Evolutionary conservation across 2,113 vertebrate genomes (phyloP).

Genomic region (Capreolus pygargus): DNA sequence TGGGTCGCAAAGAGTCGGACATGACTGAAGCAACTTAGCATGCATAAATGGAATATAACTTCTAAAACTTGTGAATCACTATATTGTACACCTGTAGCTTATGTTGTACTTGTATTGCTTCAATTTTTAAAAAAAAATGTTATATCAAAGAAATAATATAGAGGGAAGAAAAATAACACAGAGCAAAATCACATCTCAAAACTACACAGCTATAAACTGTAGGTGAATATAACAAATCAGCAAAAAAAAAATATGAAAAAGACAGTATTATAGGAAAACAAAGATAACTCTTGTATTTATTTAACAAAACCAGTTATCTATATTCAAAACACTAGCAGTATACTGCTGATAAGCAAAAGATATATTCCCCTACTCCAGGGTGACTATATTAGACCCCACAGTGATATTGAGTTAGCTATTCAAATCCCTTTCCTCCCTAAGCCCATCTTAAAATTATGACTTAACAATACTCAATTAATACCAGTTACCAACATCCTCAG

Average conservation of each 20-base stretch:
- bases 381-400: neutral
- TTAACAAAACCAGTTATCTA: slow-evolving; percentile 39
- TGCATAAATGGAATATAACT: neutral
- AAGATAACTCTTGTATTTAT: neutral
- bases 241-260: neutral
- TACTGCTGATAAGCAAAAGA: neutral
- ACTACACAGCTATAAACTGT: neutral
- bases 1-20: neutral
- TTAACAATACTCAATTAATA: neutral
- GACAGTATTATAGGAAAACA: neutral
- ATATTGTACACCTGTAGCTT: neutral
- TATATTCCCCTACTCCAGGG: neutral
- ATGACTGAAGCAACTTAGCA: neutral
- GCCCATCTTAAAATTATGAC: slow-evolving; percentile 27
- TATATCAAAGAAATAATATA: neutral
- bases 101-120: neutral
- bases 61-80: neutral
- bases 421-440: neutral
- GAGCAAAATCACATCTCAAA: neutral
- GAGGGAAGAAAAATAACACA: neutral
- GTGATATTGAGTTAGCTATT: neutral
- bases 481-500: neutral
- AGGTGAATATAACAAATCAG: neutral
- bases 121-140: neutral
- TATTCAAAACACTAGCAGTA: neutral